Evolutionary conservation across 2,888 invertebrate genomes (phyloP), one percentile per base, ranked within the genome.

Genomic region (Tolmerus cingulatus): DNA sequence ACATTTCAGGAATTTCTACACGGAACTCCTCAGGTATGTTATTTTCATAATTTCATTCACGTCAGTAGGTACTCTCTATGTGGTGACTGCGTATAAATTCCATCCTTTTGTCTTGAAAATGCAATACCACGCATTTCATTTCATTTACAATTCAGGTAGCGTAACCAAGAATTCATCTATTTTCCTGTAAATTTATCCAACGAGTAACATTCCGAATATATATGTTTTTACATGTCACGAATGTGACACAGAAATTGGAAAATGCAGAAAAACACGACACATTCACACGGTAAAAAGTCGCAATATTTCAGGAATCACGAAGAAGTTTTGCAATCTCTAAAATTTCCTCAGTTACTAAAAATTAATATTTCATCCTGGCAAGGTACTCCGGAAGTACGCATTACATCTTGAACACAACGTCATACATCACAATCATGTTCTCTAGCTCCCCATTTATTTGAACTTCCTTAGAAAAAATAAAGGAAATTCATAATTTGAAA

Each of bases 371-470:
- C 66, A 66, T 66, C 66, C 23, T 23, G 66, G 66, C 27, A 66
- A 66, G 23, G 27, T 27, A 66, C 66, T 66, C 23, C 66, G 66
- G 27, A 66, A 66, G 27, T 66, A 23, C 66, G 66, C 78, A 78
- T 78, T 43, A 78, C 78, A 78, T 40, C 40, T n/a, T 43, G 23
- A 78, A n/a, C 23, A 43, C n/a, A 78, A 1, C 43, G 40, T 23
- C 40, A 78, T 78, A 78, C 78, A 78, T 78, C 78, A 78, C n/a
- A 78, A 78, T 66, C 66, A 66, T 46, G 66, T n/a, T n/a, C n/a
- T 19, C n/a, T 51, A 40, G 19, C 43, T 19, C 78, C 78, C 78
- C 78, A 40, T 78, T 78, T 78, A 40, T 78, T 78, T 43, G 27
- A 43, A 40, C 78, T 40, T n/a, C 9, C 37, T 34, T 12, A 43